Percentiles rank a stretch among this genome's conserved stretches.
phyloP scores from a whole-genome alignment of 2,797 vertebrate species.

The Sebastes taczanowskii region DNA sequence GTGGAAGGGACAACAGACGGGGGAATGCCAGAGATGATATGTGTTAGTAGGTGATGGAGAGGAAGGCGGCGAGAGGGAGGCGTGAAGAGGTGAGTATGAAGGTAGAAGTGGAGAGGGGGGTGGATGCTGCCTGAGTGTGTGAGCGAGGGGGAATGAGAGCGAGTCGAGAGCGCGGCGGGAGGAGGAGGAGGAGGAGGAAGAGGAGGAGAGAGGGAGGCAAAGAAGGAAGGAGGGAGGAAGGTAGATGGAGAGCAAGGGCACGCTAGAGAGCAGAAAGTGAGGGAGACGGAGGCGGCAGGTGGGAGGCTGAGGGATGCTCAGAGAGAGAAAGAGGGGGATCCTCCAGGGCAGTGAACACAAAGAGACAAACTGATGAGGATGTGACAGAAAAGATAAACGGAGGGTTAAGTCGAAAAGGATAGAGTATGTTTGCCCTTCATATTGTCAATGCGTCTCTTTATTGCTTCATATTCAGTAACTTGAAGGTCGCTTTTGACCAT shows the following conservation, averaged over 20 bases:
- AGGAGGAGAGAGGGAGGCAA: constrained; percentile 16
- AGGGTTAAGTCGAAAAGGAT: constrained; percentile 38
- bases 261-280: constrained; percentile 36
- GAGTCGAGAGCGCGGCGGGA: constrained; percentile 44
- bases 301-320: constrained; percentile 13
- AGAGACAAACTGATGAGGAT: constrained; percentile 43
- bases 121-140: constrained; percentile 73
- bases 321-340: constrained; percentile 14
- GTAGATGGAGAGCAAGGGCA: constrained; percentile 46
- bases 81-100: constrained; percentile 70
- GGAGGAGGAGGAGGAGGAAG: constrained; percentile 26
- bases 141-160: constrained; percentile 61
- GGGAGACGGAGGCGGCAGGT: constrained; percentile 19
- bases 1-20: constrained; percentile 46
- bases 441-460: constrained; percentile 8
- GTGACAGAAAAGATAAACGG: constrained; percentile 45
- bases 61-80: constrained; percentile 64
- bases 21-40: constrained; percentile 61
- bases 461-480: neutral
- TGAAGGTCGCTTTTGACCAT: neutral
- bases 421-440: constrained; percentile 26
- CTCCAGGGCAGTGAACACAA: constrained; percentile 13
- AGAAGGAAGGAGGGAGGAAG: constrained; percentile 24
- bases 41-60: constrained; percentile 74
- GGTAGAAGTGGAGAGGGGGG: constrained; percentile 70